These are phyloP conservation scores for Smutsia temminckii DNA, from an alignment of 2,797 vertebrate genomes.

Conservation along the genomic window DNA sequence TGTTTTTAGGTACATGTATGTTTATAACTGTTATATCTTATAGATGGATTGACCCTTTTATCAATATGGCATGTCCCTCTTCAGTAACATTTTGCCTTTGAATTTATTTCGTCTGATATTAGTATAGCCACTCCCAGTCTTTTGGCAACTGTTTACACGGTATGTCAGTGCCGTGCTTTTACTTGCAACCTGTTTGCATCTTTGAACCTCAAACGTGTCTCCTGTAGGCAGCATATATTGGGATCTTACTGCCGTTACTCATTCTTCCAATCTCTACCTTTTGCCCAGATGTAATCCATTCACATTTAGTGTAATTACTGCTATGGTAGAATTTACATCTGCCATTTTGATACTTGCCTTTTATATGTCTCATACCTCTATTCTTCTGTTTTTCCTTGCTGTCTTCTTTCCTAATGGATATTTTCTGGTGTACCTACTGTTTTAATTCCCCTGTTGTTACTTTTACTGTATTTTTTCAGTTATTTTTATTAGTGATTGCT, in stretches of 20 bases:
- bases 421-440: background rate
- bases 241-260: background rate
- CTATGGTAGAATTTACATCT: background rate
- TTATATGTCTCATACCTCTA: background rate
- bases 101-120: background rate
- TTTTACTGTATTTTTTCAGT: background rate
- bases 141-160: background rate
- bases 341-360: background rate
- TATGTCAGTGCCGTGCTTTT: background rate
- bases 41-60: background rate
- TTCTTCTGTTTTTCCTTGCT: background rate
- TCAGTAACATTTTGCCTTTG: background rate
- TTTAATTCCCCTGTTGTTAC: background rate
- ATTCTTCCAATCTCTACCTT: background rate
- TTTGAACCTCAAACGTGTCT: background rate
- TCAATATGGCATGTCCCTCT: background rate
- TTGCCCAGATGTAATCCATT: background rate
- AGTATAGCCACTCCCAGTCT: fast-evolving
- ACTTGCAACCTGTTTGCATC: background rate
- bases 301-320: background rate
- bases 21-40: background rate
- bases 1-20: background rate
- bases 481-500: background rate
- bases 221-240: background rate
- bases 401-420: background rate